Evolutionary conservation across 2,888 invertebrate genomes (phyloP).

Genomic region (Andrena haemorrhoa): DNA sequence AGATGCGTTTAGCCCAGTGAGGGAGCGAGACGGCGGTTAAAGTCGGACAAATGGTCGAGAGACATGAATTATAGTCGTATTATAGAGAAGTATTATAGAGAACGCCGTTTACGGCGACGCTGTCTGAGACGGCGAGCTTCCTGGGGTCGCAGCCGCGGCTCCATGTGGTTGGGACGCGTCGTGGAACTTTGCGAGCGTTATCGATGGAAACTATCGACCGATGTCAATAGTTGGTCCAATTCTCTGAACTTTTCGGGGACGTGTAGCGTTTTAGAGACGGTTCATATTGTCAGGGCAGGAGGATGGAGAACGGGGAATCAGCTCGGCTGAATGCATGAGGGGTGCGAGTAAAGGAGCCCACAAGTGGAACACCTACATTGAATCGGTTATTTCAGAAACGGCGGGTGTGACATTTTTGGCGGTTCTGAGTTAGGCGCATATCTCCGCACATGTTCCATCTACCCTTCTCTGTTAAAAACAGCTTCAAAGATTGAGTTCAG

Average conservation of each 20-base stretch:
- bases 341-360: no score
- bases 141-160: slow-evolving; percentile 3
- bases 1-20: slow-evolving; percentile 1
- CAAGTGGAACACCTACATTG: no score
- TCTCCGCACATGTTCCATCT: no score
- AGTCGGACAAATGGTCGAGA: slow-evolving; percentile 38
- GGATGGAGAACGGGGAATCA: no score
- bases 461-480: no score
- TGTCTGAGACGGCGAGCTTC: slow-evolving; percentile 21
- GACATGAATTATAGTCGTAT: slow-evolving; percentile 58
- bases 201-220: slow-evolving; percentile 29
- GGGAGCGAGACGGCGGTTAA: slow-evolving; percentile 24
- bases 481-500: no score
- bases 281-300: no score
- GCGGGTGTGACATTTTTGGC: no score
- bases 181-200: slow-evolving; percentile 1
- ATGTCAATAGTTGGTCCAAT: slow-evolving; percentile 30
- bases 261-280: no score
- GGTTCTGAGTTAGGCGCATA: no score
- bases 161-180: not conserved
- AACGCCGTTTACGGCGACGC: slow-evolving; percentile 30
- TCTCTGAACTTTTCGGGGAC: slow-evolving; percentile 24
- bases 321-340: no score
- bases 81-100: slow-evolving; percentile 18
- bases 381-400: no score